Evolutionary conservation across 1,140 invertebrate species (phyloP).

Genomic region (Zaprionus camerounensis): DNA sequence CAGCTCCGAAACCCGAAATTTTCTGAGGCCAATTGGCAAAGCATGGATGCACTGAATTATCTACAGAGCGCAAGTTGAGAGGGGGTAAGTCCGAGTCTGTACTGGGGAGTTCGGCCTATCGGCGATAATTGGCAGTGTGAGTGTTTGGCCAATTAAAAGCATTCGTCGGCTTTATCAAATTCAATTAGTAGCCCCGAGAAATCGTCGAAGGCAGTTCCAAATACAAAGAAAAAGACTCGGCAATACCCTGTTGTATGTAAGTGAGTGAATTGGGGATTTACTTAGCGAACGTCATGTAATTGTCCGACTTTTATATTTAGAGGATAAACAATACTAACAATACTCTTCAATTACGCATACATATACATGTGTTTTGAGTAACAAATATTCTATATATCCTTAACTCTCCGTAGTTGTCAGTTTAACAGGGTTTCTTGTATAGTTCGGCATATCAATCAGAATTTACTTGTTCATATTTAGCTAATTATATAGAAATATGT

Average conservation of each 20-base stretch:
- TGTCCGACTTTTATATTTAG: neutral
- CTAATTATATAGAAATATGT: conserved; percentile 6
- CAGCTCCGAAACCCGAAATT: conserved; percentile 24
- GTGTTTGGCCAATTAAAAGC: conserved; percentile 68
- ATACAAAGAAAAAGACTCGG: conserved; percentile 8
- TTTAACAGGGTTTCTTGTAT: neutral
- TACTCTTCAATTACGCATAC: no score
- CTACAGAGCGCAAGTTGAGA: neutral
- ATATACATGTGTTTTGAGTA: no score
- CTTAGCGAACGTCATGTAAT: neutral
- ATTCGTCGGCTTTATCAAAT: conserved; percentile 66
- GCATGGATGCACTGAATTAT: conserved; percentile 33
- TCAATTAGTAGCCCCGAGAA: conserved; percentile 59
- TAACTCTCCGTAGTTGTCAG: neutral
- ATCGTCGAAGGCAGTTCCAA: conserved; percentile 17
- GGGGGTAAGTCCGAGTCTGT: neutral
- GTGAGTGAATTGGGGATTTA: neutral
- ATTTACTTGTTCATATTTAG: neutral
- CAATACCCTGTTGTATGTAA: neutral
- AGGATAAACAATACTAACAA: neutral
- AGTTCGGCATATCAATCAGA: neutral
- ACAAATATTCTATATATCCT: no score
- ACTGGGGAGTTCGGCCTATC: conserved; percentile 21
- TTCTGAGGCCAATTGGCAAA: conserved; percentile 33
- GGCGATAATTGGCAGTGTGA: conserved; percentile 60